Conservation (phyloP, 35 echinoderm and acorn worm genomes). For the Stichopus chloronotus region DNA sequence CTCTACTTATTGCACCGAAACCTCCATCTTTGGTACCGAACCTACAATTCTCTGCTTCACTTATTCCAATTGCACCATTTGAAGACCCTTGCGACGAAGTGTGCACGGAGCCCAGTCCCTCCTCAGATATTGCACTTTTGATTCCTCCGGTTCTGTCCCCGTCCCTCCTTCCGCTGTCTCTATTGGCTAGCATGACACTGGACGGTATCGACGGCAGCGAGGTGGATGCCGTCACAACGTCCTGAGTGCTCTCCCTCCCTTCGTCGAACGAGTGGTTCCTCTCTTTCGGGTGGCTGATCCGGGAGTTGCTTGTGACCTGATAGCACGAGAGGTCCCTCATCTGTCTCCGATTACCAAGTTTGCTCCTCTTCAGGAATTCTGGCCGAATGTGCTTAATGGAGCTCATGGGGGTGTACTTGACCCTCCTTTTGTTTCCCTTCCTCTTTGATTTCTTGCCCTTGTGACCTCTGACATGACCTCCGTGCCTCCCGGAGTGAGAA, state of each 20-base stretch:
- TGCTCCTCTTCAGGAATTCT: conserved; percentile 36
- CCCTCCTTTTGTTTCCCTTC: conserved; percentile 27
- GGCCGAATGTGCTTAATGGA: conserved; percentile 58
- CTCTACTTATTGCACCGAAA: conserved; percentile 33
- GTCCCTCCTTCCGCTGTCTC: background rate
- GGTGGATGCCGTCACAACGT: conserved; percentile 6
- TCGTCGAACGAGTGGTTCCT: conserved; percentile 25
- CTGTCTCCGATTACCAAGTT: conserved; percentile 2
- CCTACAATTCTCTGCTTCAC: background rate
- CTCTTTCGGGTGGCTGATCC: background rate
- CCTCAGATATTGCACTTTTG: conserved; percentile 52
- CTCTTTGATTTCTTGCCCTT: conserved; percentile 22
- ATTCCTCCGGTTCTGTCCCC: background rate
- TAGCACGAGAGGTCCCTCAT: conserved; percentile 34
- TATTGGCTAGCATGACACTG: background rate
- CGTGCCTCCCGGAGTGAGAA: background rate
- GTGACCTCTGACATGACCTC: conserved; percentile 27
- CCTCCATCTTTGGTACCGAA: conserved; percentile 10
- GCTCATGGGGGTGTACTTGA: conserved; percentile 53
- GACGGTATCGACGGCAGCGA: conserved; percentile 45
- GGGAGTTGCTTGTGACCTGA: background rate
- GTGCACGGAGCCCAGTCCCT: background rate
- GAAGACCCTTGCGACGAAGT: background rate
- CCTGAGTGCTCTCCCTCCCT: background rate
- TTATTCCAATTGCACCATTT: conserved; percentile 36